Base-by-base conservation (phyloP, 1,140 invertebrate species). In the Adelges cooleyi region DNA sequence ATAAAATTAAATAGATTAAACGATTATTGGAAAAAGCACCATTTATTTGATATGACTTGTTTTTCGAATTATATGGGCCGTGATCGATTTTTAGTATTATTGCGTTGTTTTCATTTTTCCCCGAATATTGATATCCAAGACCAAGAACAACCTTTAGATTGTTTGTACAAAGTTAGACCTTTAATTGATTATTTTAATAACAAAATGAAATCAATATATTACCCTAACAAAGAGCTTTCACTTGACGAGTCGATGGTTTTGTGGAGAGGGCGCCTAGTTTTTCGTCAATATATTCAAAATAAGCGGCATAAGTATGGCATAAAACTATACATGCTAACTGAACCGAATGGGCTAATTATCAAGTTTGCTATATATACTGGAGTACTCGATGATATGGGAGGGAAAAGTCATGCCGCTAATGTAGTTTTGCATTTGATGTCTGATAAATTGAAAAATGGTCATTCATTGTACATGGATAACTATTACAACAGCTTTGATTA, bases 191-290 rank as follows among this genome's bases (percentile, higher is more conserved):
- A 48, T 70, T 71, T 69, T 66, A 72, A 70, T 67, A 67, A 70
- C 22, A 71, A 53, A 71, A 72, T 72, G 66, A 65, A 53, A 17
- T 40, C 42, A 40, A 66, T 69, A 18, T 73, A 70, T 70, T 69
- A 68, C 56, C 69, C 69, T 13, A 54, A 59, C 18, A 68, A 68
- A 67, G 56, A 71, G 65, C 53, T 72, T 67, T 53, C 51, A n/a
- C 10, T 40, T 6, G 51, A 53, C 18, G 33, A 52, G 18, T 36
- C 51, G 18, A 52, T 52, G 29, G 17, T 52, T 20, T 18, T 52
- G 15, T 52, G 22, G 15, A 5, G 50, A 29, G 50, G 50, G 17
- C 25, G 29, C 6, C 27, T 53, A 18, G 13, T 53, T 9, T 53
- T 53, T 13, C 25, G 29, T 11, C 51, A 53, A 36, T 53, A 38